phyloP scores from a whole-genome alignment of 2,113 vertebrate genomes.

The Bagarius yarrelli region DNA sequence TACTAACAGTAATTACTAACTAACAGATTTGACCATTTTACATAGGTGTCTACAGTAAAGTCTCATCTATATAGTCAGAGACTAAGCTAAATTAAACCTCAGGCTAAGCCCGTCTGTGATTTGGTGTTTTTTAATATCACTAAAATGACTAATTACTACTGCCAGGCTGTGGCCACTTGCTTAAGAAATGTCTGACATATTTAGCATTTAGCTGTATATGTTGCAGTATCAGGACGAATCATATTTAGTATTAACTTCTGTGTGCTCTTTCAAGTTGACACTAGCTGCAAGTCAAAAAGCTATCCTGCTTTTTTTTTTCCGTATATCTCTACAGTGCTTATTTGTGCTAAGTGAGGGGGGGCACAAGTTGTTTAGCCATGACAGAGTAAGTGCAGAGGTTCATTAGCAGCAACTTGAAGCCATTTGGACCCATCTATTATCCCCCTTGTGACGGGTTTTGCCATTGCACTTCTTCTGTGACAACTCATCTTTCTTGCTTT shows the following conservation, averaged over 20 bases:
- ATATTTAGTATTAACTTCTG: background rate
- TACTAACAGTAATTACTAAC: background rate
- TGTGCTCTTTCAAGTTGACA: background rate
- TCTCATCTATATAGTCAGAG: background rate
- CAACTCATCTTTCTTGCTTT: constrained; percentile 57
- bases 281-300: background rate
- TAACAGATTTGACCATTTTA: background rate
- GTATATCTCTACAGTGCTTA: background rate
- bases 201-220: background rate
- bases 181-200: constrained; percentile 5
- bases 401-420: constrained; percentile 40
- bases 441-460: constrained; percentile 55
- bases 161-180: background rate
- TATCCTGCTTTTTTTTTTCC: background rate
- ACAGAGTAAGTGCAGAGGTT: constrained; percentile 19
- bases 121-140: background rate
- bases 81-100: background rate
- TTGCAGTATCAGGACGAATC: background rate
- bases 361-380: constrained; percentile 13
- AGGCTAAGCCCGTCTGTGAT: background rate
- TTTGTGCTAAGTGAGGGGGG: background rate
- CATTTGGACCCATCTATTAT: constrained; percentile 52
- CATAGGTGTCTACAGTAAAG: too few species aligned
- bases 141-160: background rate
- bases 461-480: constrained; percentile 50